Evolutionary conservation across 2,113 vertebrate genomes (phyloP).

Genomic region (Sterna hirundo): DNA sequence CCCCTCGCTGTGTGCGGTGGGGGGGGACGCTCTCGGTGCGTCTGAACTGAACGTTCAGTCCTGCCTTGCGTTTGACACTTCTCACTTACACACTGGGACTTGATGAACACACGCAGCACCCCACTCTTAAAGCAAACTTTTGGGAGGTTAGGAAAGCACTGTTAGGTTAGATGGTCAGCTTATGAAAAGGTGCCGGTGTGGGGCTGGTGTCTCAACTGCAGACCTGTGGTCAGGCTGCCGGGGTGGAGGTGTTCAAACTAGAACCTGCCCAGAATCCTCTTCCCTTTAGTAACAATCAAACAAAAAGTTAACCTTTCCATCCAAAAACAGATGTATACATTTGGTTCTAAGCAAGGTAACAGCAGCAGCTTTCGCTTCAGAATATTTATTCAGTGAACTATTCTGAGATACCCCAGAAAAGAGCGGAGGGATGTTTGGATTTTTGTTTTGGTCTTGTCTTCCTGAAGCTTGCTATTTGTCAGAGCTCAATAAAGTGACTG

Average conservation of each 20-base stretch:
- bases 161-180: fast-evolving
- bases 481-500: background rate
- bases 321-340: fast-evolving
- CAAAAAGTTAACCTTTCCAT: fast-evolving
- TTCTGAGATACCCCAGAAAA: fast-evolving
- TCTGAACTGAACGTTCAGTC: too few species aligned
- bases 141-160: fast-evolving
- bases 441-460: too few species aligned
- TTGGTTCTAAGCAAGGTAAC: fast-evolving
- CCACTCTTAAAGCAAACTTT: fast-evolving
- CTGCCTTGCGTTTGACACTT: fast-evolving
- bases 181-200: fast-evolving
- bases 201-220: background rate
- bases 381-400: fast-evolving
- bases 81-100: fast-evolving
- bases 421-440: fast-evolving
- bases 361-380: fast-evolving
- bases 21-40: too few species aligned
- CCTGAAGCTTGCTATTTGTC: too few species aligned
- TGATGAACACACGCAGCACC: fast-evolving
- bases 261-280: fast-evolving
- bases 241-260: fast-evolving
- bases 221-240: background rate
- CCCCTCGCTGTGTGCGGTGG: too few species aligned
- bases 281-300: fast-evolving